These are phyloP conservation scores for Hedya salicella DNA, from an alignment of 2,888 invertebrate genomes.

Conservation along the genomic window DNA sequence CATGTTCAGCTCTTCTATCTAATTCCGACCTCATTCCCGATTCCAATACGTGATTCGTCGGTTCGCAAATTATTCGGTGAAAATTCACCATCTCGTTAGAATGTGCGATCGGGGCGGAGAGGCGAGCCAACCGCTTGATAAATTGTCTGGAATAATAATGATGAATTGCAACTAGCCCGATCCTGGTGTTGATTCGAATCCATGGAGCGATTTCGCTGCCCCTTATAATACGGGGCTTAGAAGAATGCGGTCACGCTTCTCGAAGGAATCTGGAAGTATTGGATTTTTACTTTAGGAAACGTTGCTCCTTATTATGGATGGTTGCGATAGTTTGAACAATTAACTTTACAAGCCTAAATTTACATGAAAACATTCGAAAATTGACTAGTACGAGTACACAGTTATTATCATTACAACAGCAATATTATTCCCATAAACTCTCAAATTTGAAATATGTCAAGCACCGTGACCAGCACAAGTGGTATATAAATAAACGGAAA, in stretches of 20 bases:
- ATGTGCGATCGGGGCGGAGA: conserved; percentile 80
- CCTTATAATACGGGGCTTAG: conserved; percentile 46
- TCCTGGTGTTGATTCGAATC: conserved; percentile 76
- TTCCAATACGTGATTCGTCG: conserved; percentile 85
- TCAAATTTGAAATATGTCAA: conserved; percentile 11
- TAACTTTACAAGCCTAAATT: too few species aligned
- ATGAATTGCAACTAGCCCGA: conserved; percentile 83
- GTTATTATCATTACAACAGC: too few species aligned
- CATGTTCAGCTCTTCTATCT: conserved; percentile 82
- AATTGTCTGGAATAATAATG: conserved; percentile 86
- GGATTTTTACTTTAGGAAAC: conserved; percentile 1
- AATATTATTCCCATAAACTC: too few species aligned
- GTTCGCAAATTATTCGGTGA: conserved; percentile 84
- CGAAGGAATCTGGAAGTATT: conserved; percentile 7
- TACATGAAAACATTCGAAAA: too few species aligned
- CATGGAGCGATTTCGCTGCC: conserved; percentile 67
- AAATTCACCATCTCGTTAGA: conserved; percentile 86
- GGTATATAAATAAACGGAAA: conserved; percentile 42
- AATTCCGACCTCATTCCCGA: conserved; percentile 81
- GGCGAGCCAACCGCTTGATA: conserved; percentile 84
- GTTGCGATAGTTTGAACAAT: too few species aligned
- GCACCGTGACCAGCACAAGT: conserved; percentile 24
- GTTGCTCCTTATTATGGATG: background rate
- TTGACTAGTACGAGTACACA: too few species aligned
- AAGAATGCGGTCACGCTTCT: conserved; percentile 16